A percentile compares a stretch with the other conserved stretches of the same genome.
Conservation (phyloP, 2,113 vertebrate genomes). For the Mus spicilegus region DNA sequence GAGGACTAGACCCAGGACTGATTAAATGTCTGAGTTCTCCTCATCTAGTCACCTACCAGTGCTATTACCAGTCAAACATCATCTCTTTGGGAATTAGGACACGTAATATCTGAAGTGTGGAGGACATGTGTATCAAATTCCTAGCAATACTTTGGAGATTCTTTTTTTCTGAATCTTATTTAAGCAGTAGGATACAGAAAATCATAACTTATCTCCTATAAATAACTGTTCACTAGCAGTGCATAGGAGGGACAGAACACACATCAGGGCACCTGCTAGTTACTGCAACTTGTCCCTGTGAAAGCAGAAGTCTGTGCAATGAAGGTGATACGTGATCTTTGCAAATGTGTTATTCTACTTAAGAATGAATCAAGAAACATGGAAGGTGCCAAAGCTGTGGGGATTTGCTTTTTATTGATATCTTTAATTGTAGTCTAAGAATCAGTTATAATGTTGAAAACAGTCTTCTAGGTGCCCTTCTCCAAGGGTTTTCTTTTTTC, state of each 20-base stretch:
- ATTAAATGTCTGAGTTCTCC: neutral
- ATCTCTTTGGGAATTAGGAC: neutral
- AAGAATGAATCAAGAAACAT: neutral
- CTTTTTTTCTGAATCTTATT: neutral
- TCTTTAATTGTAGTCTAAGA: neutral
- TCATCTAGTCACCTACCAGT: neutral
- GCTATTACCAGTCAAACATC: neutral
- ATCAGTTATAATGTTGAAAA: neutral
- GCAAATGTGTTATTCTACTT: neutral
- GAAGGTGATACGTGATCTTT: neutral
- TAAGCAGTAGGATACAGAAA: neutral
- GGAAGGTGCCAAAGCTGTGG: neutral
- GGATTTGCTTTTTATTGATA: neutral
- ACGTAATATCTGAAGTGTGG: neutral
- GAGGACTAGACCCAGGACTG: neutral
- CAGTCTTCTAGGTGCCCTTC: neutral
- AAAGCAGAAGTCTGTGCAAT: neutral
- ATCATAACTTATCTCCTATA: neutral
- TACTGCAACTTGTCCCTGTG: neutral
- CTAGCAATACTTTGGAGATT: neutral
- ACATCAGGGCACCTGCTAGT: neutral
- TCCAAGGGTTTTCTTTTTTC: neutral
- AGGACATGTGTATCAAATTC: neutral
- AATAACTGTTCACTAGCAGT: neutral
- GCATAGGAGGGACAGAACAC: neutral